Evolutionary conservation across 2,888 invertebrate genomes (phyloP), one percentile per base, ranked within the genome.

Genomic region (Ophion ventricosus): DNA sequence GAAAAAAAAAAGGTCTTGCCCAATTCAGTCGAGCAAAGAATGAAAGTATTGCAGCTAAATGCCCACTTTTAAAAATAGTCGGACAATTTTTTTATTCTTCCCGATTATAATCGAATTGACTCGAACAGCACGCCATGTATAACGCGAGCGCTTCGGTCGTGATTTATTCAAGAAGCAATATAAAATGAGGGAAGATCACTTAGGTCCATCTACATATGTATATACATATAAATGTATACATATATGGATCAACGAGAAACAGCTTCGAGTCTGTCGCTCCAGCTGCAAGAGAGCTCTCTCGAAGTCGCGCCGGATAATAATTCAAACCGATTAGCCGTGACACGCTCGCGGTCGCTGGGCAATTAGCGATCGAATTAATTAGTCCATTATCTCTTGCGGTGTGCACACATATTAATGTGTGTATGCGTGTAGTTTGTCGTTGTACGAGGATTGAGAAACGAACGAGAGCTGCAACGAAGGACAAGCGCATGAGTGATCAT

Each of bases 281-380:
- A 35, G n/a, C 76, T 49, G 72, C 11, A 40, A 54, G 54, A 26
- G 75, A 66, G 49, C 67, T 66, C 82, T 80, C 77, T 80, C 73
- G 56, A 80, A 80, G 67, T 76, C 78, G 29, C 82, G 70, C 63
- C 76, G 80, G 82, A 88, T 89, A 89, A 90, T 90, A 90, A 91
- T 87, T 88, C 89, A 89, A 88, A 89, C 89, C 90, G 91, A 92
- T 92, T 92, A 91, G 89, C 88, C 89, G 87, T 88, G 89, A 90
- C 91, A 89, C 85, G 87, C 87, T 88, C 87, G 85, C 88, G 87
- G 88, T 90, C 87, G 87, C 88, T 85, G 85, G 88, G 90, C 89
- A 91, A 92, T 92, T 92, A 92, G 90, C 89, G 88, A 88, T 86
- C 87, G 89, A 92, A 92, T 92, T 92, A 92, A 92, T 92, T 92